phyloP scores from a whole-genome alignment of 2,113 vertebrate genomes.

The Laticauda laticaudata region DNA sequence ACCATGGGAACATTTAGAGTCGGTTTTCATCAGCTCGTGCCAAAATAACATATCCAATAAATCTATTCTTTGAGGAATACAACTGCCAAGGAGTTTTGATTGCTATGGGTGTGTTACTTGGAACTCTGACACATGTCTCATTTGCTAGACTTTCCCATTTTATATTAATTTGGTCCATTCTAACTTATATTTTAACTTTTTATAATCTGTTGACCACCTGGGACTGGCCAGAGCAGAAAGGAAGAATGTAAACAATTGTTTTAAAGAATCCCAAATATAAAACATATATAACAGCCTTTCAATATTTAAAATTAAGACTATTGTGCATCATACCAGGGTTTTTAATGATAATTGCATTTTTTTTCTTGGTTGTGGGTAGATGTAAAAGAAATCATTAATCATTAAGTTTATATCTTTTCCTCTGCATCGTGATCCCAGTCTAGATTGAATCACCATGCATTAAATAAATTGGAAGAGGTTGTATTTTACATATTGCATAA shows the following conservation, averaged over 20 bases:
- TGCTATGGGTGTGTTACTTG: too few species aligned
- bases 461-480: background rate
- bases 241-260: background rate
- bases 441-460: background rate
- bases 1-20: too few species aligned
- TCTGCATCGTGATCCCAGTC: background rate
- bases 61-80: too few species aligned
- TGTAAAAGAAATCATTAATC: background rate
- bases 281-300: background rate
- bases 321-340: background rate
- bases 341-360: background rate
- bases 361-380: background rate
- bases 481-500: background rate
- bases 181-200: background rate
- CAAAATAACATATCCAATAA: too few species aligned
- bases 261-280: background rate
- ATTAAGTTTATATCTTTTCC: background rate
- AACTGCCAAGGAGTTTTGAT: too few species aligned
- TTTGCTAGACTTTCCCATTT: background rate
- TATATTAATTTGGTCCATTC: background rate
- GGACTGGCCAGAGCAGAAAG: background rate
- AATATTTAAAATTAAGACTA: background rate
- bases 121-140: background rate
- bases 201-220: background rate
- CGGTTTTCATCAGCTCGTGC: too few species aligned